A percentile compares a stretch with the other conserved stretches of the same genome.
Evolutionary conservation across 2,113 vertebrate genomes (phyloP).

Genomic region (Chrysemys picta): DNA sequence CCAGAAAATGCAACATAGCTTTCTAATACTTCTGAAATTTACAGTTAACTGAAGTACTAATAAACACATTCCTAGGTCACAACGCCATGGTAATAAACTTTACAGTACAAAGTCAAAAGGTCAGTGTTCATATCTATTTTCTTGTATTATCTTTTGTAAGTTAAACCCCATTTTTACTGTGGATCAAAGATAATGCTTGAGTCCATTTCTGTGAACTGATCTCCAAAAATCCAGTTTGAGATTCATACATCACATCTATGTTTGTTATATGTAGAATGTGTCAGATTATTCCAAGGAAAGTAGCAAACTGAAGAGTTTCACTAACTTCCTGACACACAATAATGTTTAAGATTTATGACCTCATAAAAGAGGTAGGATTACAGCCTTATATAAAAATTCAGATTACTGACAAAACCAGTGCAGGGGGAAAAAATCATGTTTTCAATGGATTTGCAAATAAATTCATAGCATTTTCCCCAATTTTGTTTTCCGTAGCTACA

Average conservation of each 20-base stretch:
- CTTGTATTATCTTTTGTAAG: conserved; percentile 42
- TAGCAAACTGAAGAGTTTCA: conserved; percentile 67
- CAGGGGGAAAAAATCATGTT: not conserved
- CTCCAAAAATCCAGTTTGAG: conserved; percentile 47
- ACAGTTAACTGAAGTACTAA: conserved; percentile 35
- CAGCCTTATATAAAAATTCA: conserved; percentile 53
- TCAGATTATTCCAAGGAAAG: conserved; percentile 66
- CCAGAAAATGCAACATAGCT: not conserved
- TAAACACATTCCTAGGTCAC: conserved; percentile 35
- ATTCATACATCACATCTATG: conserved; percentile 44
- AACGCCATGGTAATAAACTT: conserved; percentile 10
- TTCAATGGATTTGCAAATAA: conserved; percentile 16
- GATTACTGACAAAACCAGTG: conserved; percentile 37
- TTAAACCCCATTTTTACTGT: conserved; percentile 54
- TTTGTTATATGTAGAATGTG: conserved; percentile 53
- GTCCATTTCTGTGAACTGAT: conserved; percentile 54
- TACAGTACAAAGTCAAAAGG: conserved; percentile 47
- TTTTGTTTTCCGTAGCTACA: conserved; percentile 3
- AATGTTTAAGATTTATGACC: conserved; percentile 68
- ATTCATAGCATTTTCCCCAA: not conserved
- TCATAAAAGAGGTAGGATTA: conserved; percentile 65
- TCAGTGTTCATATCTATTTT: conserved; percentile 39
- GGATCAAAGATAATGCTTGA: conserved; percentile 19
- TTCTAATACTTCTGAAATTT: too few species aligned
- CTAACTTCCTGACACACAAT: conserved; percentile 53